phyloP scores from a whole-genome alignment of 1,140 invertebrate species.

The Grapholita molesta region DNA sequence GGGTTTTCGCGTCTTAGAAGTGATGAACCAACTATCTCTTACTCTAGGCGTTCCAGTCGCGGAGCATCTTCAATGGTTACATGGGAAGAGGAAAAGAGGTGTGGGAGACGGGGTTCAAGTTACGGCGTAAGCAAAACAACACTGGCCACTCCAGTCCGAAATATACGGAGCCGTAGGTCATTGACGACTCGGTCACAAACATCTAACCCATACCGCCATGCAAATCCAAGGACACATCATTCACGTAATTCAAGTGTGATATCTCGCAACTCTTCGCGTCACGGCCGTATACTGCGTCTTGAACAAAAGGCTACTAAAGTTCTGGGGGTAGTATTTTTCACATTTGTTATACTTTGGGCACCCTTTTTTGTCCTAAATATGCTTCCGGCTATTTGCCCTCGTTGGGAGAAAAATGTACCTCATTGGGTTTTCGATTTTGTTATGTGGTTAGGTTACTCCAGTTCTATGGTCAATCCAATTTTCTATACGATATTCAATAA shows the following conservation, averaged over 20 bases:
- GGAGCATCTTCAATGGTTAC: constrained; percentile 78
- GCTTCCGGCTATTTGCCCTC: constrained; percentile 86
- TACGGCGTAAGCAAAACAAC: constrained; percentile 80
- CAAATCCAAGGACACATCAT: constrained; percentile 81
- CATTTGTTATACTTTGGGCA: constrained; percentile 95
- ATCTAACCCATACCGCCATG: constrained; percentile 75
- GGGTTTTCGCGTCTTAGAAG: constrained; percentile 60
- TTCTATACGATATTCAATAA: constrained; percentile 98
- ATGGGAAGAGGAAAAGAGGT: constrained; percentile 79
- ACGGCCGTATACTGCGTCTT: constrained; percentile 88
- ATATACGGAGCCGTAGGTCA: constrained; percentile 59
- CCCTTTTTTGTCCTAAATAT: constrained; percentile 95
- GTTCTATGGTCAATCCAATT: constrained; percentile 95
- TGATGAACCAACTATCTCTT: constrained; percentile 68
- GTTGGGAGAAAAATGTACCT: constrained; percentile 86
- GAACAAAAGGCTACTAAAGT: constrained; percentile 98
- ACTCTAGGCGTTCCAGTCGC: constrained; percentile 61
- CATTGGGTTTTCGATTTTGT: constrained; percentile 90
- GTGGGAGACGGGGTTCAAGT: constrained; percentile 75
- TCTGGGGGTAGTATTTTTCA: constrained; percentile 94
- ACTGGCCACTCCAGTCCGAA: constrained; percentile 61
- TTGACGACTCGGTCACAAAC: constrained; percentile 56
- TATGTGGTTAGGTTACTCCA: constrained; percentile 95
- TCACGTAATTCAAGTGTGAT: constrained; percentile 88
- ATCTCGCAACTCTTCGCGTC: constrained; percentile 87